Evolutionary conservation across 2,888 invertebrate genomes (phyloP).

Genomic region (Argyra leucocephala): DNA sequence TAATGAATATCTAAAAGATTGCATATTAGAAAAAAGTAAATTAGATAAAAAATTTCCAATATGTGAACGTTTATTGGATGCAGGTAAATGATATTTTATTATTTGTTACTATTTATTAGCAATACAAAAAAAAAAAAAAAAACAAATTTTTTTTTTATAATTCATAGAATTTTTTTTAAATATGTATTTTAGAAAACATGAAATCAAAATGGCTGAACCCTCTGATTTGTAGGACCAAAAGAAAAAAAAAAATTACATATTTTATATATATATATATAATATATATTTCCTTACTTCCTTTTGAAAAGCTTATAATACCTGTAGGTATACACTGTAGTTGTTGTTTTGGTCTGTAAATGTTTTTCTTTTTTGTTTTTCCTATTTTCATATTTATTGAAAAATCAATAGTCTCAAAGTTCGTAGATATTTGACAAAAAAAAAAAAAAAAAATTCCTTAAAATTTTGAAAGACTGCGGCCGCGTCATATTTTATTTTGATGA

Average conservation of each 20-base stretch:
- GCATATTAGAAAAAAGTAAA: constrained; percentile 60
- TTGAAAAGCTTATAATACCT: background rate
- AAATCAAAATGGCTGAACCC: background rate
- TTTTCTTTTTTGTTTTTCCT: constrained; percentile 13
- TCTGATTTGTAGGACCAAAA: background rate
- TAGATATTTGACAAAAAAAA: constrained; percentile 14
- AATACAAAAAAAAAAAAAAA: background rate
- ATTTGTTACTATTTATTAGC: background rate
- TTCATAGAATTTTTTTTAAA: too few relatives aligned
- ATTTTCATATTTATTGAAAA: constrained; percentile 12
- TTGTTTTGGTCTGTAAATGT: constrained; percentile 12
- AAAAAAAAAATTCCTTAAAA: constrained; percentile 11
- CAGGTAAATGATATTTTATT: constrained; percentile 50
- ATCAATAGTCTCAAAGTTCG: constrained; percentile 14
- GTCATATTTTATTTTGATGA: background rate
- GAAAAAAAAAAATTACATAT: too few relatives aligned
- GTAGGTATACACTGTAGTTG: background rate
- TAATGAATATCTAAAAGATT: constrained; percentile 66
- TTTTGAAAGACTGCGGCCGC: background rate
- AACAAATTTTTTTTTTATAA: background rate
- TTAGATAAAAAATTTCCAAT: constrained; percentile 61
- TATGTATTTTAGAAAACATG: background rate
- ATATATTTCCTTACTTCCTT: background rate
- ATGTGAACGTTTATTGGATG: constrained; percentile 59
- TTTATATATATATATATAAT: too few relatives aligned